Percentiles rank a stretch among this genome's conserved stretches.
Evolutionary conservation across 2,113 vertebrate genomes (phyloP).

Genomic region (Bos javanicus): DNA sequence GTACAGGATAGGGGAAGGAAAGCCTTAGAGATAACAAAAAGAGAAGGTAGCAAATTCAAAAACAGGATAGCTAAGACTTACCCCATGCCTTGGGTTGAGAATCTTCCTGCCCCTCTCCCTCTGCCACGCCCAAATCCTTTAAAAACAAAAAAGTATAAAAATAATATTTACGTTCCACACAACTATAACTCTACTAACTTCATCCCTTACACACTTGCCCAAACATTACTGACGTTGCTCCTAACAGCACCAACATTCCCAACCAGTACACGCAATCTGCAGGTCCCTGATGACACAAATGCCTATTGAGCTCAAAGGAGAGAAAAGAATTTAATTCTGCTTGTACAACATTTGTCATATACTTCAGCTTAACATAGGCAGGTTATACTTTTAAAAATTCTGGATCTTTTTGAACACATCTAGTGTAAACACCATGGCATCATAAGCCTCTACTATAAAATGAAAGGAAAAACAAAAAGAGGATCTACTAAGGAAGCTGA

Average conservation of each 20-base stretch:
- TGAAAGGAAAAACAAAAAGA: background rate
- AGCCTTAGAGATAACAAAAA: background rate
- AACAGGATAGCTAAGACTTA: constrained; percentile 78
- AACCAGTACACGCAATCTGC: background rate
- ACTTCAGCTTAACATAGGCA: background rate
- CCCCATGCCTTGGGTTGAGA: constrained; percentile 96
- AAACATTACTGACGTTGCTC: background rate
- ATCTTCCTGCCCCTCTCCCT: constrained; percentile 92
- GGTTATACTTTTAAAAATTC: background rate
- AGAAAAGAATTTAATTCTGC: background rate
- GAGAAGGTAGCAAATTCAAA: background rate
- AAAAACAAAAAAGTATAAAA: constrained; percentile 47
- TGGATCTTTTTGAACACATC: background rate
- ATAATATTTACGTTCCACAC: background rate
- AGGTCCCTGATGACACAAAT: background rate
- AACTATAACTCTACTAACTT: background rate
- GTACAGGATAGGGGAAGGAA: background rate
- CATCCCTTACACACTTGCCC: background rate
- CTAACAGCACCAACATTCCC: background rate
- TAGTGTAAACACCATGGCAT: background rate
- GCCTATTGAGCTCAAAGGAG: background rate
- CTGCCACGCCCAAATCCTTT: constrained; percentile 89
- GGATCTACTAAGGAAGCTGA: background rate
- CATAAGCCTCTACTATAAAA: background rate
- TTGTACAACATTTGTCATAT: background rate